Evolutionary conservation across 2,888 invertebrate genomes (phyloP).

Genomic region (Lapara coniferarum): DNA sequence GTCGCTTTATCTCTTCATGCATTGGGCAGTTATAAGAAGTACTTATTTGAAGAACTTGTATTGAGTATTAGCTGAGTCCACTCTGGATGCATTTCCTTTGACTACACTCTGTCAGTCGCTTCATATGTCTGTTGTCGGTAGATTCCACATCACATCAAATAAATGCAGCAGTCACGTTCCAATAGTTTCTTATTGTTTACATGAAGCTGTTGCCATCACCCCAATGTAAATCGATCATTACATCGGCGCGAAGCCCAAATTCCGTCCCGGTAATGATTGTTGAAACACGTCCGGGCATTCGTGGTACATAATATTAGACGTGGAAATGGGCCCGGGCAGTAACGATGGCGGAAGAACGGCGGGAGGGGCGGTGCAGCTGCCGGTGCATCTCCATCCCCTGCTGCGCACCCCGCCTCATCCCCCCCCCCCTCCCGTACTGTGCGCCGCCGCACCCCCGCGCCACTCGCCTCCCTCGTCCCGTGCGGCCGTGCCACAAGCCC

Average conservation of each 20-base stretch:
- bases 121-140: too few relatives aligned
- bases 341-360: conserved; percentile 61
- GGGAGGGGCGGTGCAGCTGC: conserved; percentile 78
- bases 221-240: background rate
- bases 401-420: conserved; percentile 35
- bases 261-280: background rate
- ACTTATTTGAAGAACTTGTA: too few relatives aligned
- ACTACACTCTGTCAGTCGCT: too few relatives aligned
- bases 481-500: background rate
- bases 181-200: background rate
- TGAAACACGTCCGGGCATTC: conserved; percentile 37
- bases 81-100: too few relatives aligned
- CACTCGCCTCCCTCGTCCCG: background rate
- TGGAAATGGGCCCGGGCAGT: conserved; percentile 43
- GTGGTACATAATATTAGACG: conserved; percentile 41
- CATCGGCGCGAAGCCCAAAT: conserved; percentile 6
- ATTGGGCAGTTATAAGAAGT: too few relatives aligned
- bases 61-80: background rate
- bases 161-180: background rate
- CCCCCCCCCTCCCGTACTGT: conserved; percentile 38
- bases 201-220: background rate
- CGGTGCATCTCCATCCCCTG: conserved; percentile 70
- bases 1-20: too few relatives aligned
- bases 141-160: background rate
- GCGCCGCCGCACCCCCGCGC: conserved; percentile 37